phyloP scores from a whole-genome alignment of 1,140 invertebrate genomes.

The Choristoneura fumiferana region DNA sequence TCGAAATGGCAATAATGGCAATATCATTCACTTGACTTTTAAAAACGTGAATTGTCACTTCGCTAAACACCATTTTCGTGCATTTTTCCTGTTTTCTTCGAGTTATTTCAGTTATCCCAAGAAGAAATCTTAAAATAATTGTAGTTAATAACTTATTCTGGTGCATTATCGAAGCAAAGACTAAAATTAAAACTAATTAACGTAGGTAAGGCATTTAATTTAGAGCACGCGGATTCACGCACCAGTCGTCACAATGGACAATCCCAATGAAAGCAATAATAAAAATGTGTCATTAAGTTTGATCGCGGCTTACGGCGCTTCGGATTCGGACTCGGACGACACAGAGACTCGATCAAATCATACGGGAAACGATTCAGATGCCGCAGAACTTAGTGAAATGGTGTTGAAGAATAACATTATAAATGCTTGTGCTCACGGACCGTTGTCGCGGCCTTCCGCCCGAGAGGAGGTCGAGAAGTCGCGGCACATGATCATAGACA shows the following conservation, averaged over 20 bases:
- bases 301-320: conserved; percentile 64
- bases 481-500: conserved; percentile 70
- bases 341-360: conserved; percentile 53
- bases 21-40: background rate
- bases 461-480: conserved; percentile 37
- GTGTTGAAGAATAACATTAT: conserved; percentile 75
- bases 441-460: conserved; percentile 37
- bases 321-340: conserved; percentile 67
- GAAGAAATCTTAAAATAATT: background rate
- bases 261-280: conserved; percentile 63
- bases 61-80: conserved; percentile 17
- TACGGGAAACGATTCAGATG: conserved; percentile 60
- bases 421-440: conserved; percentile 71
- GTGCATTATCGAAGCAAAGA: background rate
- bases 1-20: background rate
- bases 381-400: conserved; percentile 68
- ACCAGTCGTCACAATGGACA: conserved; percentile 59
- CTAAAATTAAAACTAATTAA: background rate
- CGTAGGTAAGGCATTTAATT: background rate
- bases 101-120: background rate
- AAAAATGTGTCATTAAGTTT: conserved; percentile 70
- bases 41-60: conserved; percentile 16
- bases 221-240: conserved; percentile 16
- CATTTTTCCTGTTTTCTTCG: conserved; percentile 13
- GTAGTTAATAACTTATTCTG: background rate